phyloP scores from a whole-genome alignment of 2,797 vertebrate species.

The Psittacula derbiana region DNA sequence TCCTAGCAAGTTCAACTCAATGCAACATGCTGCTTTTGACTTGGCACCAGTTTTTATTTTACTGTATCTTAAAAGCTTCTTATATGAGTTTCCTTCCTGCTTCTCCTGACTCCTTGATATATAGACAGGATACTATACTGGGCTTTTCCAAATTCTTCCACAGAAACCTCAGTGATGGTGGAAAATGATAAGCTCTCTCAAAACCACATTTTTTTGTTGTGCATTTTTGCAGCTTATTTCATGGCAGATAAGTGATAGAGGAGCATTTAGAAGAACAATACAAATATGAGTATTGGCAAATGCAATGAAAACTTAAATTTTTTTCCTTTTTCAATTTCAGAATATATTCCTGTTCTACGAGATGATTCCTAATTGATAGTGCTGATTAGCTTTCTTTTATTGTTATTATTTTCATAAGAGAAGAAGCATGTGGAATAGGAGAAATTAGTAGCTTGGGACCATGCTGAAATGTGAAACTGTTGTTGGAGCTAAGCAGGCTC shows the following conservation, averaged over 20 bases:
- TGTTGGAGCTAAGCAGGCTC: neutral
- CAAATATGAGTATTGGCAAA: neutral
- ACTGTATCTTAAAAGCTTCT: neutral
- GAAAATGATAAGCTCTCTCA: neutral
- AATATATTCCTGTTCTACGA: neutral
- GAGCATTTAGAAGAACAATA: neutral
- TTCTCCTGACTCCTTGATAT: neutral
- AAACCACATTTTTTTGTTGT: neutral
- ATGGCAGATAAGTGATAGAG: neutral
- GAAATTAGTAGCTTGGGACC: neutral
- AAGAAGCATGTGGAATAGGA: neutral
- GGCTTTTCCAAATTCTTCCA: neutral
- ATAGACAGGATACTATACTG: neutral
- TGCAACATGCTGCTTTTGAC: neutral
- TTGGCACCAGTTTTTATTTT: neutral
- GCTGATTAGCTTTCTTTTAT: constrained; percentile 27
- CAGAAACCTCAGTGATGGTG: neutral
- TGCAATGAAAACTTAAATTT: neutral
- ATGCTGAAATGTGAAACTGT: constrained; percentile 22
- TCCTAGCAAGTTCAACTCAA: neutral
- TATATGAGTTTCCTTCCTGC: neutral
- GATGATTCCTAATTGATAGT: neutral
- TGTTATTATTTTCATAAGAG: constrained; percentile 3
- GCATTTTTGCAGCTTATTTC: neutral
- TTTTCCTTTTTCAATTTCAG: neutral